Evolutionary conservation across 2,797 vertebrate species (phyloP).

Genomic region (Lates japonicus): DNA sequence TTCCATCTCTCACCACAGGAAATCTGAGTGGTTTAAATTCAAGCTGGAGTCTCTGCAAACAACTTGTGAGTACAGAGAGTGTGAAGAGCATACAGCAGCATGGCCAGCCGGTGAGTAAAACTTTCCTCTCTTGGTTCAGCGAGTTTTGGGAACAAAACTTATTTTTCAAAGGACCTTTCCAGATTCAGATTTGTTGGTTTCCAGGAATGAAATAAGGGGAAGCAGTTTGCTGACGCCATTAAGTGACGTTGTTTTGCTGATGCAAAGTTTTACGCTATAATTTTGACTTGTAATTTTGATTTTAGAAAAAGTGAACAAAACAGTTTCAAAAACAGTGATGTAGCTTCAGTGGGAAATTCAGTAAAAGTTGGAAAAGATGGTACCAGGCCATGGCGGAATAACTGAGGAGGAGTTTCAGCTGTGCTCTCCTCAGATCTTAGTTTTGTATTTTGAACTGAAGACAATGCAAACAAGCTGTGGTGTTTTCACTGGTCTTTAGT

Average conservation of each 20-base stretch:
- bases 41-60: constrained; percentile 26
- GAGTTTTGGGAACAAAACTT: neutral
- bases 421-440: neutral
- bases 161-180: neutral
- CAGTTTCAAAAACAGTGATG: neutral
- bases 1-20: constrained; percentile 62
- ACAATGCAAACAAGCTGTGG: neutral
- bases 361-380: neutral
- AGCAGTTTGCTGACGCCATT: neutral
- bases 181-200: neutral
- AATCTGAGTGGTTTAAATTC: constrained; percentile 59
- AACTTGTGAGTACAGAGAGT: neutral
- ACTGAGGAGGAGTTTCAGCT: neutral
- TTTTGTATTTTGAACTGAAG: neutral
- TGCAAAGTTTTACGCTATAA: neutral
- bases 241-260: constrained; percentile 5
- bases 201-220: neutral
- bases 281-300: neutral
- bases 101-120: constrained; percentile 83
- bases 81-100: constrained; percentile 58
- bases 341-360: neutral
- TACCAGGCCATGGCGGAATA: neutral
- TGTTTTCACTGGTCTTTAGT: neutral
- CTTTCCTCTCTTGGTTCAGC: neutral
- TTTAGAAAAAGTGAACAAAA: neutral